Base-by-base conservation (phyloP, 2,888 invertebrate genomes). In the Dasysyrphus tricinctus region DNA sequence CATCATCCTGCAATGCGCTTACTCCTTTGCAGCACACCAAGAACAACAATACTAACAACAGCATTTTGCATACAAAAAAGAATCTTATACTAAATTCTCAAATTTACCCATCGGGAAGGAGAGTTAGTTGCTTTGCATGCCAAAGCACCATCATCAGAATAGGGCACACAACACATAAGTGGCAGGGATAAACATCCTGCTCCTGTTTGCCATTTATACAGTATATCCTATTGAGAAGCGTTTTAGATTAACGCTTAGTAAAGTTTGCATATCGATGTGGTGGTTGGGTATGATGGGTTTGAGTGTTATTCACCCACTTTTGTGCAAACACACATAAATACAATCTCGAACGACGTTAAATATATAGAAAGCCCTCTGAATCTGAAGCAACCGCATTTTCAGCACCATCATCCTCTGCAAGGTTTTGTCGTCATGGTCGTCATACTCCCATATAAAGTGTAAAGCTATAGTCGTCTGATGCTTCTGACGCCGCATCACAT, bases 161-260 rank as follows among this genome's bases (percentile, higher is more conserved):
- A 19, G 61, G 63, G 54, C 72, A 80, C 24, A 74, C 78, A 79
- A 63, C 57, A 70, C 56, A 75, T 75, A 86, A 78, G 78, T 75
- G 78, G 70, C 74, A 78, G 44, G 75, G 75, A 82, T 86, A 75
- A 78, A 75, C 75, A 86, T 86, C 54, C 70, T 59, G 19, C 16
- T 42, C 29, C 54, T 80, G 72, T 72, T 42, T 67, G 51, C 85
- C 61, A 29, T 44, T 39, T 24, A 24, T 24, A 24, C 24, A 24
- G 24, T 24, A 51, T 59, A 82, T 86, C 78, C 82, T 74, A 86
- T 82, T 82, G 86, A 82, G 86, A 86, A 72, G 12, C 77, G 65
- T 75, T 86, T 86, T 81, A 78, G 85, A 86, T 86, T 86, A 86
- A 86, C 82, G 82, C 75, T 86, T 86, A 75, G 78, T 44, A 78